Evolutionary conservation across 1,140 invertebrate species (phyloP).

Genomic region (Scaptomyza hsui): DNA sequence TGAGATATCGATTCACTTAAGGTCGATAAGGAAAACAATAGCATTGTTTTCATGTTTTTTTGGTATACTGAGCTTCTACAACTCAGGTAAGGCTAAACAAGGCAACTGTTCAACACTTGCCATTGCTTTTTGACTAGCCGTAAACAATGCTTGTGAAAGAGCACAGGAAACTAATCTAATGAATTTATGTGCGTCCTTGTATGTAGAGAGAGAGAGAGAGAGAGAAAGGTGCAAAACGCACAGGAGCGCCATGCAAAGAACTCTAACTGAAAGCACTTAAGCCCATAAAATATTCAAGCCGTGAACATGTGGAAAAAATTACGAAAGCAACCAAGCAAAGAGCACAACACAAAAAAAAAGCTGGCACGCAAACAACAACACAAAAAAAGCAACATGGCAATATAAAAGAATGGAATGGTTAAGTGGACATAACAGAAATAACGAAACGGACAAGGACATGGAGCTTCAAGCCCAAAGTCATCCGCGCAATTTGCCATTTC

Average conservation of each 20-base stretch:
- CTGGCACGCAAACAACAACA: slow-evolving; percentile 47
- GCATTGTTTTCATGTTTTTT: background rate
- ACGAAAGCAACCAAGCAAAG: slow-evolving; percentile 45
- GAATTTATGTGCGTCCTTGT: slow-evolving; percentile 69
- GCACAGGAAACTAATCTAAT: slow-evolving; percentile 64
- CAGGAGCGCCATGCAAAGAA: slow-evolving; percentile 53
- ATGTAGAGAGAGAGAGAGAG: slow-evolving; percentile 26
- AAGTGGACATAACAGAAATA: slow-evolving; percentile 52
- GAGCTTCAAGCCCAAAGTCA: slow-evolving; percentile 14
- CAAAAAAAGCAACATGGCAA: slow-evolving; percentile 11
- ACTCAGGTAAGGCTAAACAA: slow-evolving; percentile 18
- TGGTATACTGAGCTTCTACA: background rate
- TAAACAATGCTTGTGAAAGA: slow-evolving; percentile 41
- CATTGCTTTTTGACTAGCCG: slow-evolving; percentile 28
- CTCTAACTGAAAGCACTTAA: slow-evolving; percentile 78
- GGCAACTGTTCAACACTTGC: slow-evolving; percentile 11
- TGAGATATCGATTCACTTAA: slow-evolving; percentile 8
- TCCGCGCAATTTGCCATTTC: slow-evolving; percentile 62
- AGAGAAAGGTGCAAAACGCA: slow-evolving; percentile 65
- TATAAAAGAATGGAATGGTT: slow-evolving; percentile 38
- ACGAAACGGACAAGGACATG: slow-evolving; percentile 22
- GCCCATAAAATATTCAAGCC: slow-evolving; percentile 80
- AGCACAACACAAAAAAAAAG: slow-evolving; percentile 49
- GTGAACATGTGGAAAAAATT: slow-evolving; percentile 79
- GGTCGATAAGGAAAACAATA: slow-evolving; percentile 10